Percentiles rank a stretch among this genome's conserved stretches.
These are phyloP conservation scores for Cavia porcellus DNA, from an alignment of 2,113 vertebrate genomes.

Conservation along the genomic window DNA sequence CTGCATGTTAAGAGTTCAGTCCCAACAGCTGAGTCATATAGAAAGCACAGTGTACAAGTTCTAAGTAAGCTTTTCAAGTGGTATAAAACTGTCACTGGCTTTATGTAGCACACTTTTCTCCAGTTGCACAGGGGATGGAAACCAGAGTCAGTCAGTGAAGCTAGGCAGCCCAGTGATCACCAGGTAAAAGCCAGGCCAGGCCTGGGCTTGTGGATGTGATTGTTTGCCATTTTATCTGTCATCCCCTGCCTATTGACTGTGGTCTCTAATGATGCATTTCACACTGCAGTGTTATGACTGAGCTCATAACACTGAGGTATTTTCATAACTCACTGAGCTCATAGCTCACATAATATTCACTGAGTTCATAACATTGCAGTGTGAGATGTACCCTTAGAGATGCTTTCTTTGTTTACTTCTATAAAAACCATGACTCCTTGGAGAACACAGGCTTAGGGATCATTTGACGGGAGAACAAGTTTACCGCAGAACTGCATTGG, in stretches of 20 bases:
- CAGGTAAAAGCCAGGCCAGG: not conserved
- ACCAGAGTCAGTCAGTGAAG: not conserved
- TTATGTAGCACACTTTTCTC: not conserved
- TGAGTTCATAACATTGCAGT: too few relatives aligned
- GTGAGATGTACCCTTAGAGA: too few relatives aligned
- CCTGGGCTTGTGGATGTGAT: not conserved
- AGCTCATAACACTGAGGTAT: too few relatives aligned
- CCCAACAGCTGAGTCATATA: conserved; percentile 14
- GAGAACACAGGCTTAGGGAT: conserved; percentile 22
- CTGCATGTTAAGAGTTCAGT: not conserved
- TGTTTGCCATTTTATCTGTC: not conserved
- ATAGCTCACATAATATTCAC: too few relatives aligned
- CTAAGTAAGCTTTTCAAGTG: conserved; percentile 38
- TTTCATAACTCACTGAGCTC: too few relatives aligned
- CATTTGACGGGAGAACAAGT: conserved; percentile 46
- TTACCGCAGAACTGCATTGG: not conserved
- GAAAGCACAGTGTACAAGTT: not conserved
- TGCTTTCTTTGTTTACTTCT: conserved; percentile 46
- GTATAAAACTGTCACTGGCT: not conserved
- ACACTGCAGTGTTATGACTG: not conserved
- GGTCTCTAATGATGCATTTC: conserved; percentile 22
- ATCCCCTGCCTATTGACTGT: not conserved
- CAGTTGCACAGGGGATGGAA: not conserved
- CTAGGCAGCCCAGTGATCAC: not conserved
- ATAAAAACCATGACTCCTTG: conserved; percentile 25